phyloP scores from a whole-genome alignment of 2,888 invertebrate species.

The Dione vanillae region DNA sequence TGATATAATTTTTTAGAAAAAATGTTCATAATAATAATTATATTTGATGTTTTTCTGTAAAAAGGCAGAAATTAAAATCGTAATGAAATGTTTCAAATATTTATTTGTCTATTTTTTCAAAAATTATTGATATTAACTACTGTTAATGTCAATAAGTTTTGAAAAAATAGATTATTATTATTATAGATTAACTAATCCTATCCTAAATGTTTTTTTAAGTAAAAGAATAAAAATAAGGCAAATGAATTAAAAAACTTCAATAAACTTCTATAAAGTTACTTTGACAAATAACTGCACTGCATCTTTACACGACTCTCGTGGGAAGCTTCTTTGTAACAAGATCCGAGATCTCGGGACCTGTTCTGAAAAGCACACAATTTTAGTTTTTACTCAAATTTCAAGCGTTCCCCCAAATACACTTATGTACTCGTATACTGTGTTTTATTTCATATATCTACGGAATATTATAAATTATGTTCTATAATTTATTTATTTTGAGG shows the following conservation, averaged over 20 bases:
- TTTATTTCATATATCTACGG: neutral
- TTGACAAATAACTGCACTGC: neutral
- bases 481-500: neutral
- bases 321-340: slow-evolving; percentile 3
- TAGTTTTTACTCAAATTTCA: slow-evolving; percentile 6
- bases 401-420: neutral
- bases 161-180: too few relatives aligned
- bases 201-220: too few relatives aligned
- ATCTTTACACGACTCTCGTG: slow-evolving; percentile 11
- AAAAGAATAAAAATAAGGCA: too few relatives aligned
- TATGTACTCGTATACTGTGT: neutral
- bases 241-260: neutral
- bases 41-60: too few relatives aligned
- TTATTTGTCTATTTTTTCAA: too few relatives aligned
- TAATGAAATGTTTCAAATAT: too few relatives aligned
- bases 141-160: too few relatives aligned
- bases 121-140: too few relatives aligned
- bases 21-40: too few relatives aligned
- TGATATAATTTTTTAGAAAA: too few relatives aligned
- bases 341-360: slow-evolving; percentile 1
- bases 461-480: neutral
- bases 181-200: too few relatives aligned
- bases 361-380: slow-evolving; percentile 4
- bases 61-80: too few relatives aligned
- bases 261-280: neutral